These are phyloP conservation scores for Regulus satrapa DNA, from an alignment of 2,113 vertebrate genomes.

Conservation along the genomic window DNA sequence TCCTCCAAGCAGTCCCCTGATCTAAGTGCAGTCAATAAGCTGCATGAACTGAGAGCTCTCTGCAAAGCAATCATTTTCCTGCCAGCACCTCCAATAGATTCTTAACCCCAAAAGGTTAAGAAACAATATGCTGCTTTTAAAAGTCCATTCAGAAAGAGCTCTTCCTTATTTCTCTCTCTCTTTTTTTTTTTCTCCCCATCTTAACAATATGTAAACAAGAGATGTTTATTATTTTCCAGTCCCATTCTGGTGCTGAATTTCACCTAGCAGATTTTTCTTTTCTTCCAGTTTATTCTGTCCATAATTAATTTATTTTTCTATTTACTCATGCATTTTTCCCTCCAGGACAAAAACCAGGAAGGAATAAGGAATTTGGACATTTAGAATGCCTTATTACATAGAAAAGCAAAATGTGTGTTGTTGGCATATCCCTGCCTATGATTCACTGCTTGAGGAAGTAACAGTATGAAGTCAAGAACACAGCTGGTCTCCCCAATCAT, in stretches of 20 bases:
- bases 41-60: neutral
- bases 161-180: too few species aligned
- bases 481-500: neutral
- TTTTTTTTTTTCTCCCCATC: too few species aligned
- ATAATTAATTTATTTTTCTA: neutral
- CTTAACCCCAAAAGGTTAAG: neutral
- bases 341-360: neutral
- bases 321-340: neutral
- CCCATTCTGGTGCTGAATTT: neutral
- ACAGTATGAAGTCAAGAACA: neutral
- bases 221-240: neutral
- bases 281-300: neutral
- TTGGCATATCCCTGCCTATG: neutral
- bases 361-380: neutral
- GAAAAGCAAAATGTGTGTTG: neutral
- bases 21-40: neutral
- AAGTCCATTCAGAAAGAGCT: neutral
- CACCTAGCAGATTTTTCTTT: neutral
- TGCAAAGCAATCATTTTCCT: neutral
- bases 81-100: neutral
- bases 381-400: neutral
- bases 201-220: neutral
- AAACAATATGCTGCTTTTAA: neutral
- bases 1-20: neutral
- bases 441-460: neutral